A percentile compares a stretch with the other conserved stretches of the same genome.
These are phyloP conservation scores for Pomacea maculata DNA, from an alignment of 1,140 invertebrate genomes.

Conservation along the genomic window DNA sequence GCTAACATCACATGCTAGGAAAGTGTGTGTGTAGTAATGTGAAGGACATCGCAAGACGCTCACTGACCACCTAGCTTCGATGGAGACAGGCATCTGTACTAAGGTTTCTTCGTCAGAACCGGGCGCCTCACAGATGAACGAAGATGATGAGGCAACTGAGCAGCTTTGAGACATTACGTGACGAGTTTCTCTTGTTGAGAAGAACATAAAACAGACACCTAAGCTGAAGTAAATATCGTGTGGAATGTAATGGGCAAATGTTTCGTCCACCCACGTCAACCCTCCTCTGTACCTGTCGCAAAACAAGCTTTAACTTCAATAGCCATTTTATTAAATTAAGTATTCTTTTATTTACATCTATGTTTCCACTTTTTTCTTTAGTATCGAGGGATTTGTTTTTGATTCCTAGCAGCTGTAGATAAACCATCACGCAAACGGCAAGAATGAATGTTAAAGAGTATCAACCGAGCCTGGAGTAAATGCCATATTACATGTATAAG, in stretches of 20 bases:
- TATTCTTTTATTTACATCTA: too few relatives aligned
- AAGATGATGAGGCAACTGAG: neutral
- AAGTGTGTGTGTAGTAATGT: conserved; percentile 1
- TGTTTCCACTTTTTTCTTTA: too few relatives aligned
- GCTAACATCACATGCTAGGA: conserved; percentile 9
- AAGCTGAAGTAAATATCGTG: neutral
- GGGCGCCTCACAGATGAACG: neutral
- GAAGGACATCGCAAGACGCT: neutral
- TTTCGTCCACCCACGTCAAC: neutral
- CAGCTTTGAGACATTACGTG: neutral
- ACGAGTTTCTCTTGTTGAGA: neutral
- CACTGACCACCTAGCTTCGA: neutral
- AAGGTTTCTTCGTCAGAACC: neutral
- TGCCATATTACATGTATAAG: too few relatives aligned
- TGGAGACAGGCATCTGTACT: neutral
- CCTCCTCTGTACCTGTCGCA: neutral
- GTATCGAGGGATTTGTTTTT: too few relatives aligned
- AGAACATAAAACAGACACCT: neutral
- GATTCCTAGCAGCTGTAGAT: too few relatives aligned
- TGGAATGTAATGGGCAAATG: neutral
- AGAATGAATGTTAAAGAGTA: too few relatives aligned
- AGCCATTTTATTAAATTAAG: too few relatives aligned
- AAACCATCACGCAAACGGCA: too few relatives aligned
- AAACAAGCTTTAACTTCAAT: too few relatives aligned
- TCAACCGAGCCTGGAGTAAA: too few relatives aligned